phyloP scores from a whole-genome alignment of 1,140 invertebrate species.

The Battus philenor region DNA sequence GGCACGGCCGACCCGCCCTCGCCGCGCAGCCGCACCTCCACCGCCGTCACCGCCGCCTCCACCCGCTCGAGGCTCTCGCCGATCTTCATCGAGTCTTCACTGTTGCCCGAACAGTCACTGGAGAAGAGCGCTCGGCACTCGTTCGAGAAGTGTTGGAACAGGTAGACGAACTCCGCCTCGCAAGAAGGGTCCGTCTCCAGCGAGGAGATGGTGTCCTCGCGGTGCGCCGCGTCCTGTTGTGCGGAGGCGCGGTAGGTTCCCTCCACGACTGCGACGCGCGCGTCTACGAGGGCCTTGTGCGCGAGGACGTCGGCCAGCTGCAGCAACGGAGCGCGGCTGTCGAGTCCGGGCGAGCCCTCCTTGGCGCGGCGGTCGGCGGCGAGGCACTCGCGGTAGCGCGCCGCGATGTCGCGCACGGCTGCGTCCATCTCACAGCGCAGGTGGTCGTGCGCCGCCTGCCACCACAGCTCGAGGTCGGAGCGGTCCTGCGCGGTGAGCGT shows the following conservation, averaged over 20 bases:
- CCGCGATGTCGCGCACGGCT: slow-evolving; percentile 80
- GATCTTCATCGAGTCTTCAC: slow-evolving; percentile 75
- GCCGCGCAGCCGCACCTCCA: slow-evolving; percentile 49
- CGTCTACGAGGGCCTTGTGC: slow-evolving; percentile 86
- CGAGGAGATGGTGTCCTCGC: slow-evolving; percentile 59
- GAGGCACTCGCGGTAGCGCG: slow-evolving; percentile 79
- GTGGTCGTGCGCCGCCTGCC: slow-evolving; percentile 81
- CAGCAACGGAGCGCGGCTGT: slow-evolving; percentile 77
- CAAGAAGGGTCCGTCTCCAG: slow-evolving; percentile 69
- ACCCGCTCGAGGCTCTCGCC: slow-evolving; percentile 68
- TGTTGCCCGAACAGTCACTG: slow-evolving; percentile 74
- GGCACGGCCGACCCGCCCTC: slow-evolving; percentile 16
- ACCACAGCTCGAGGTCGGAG: slow-evolving; percentile 81
- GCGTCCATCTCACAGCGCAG: slow-evolving; percentile 82
- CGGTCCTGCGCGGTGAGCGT: slow-evolving; percentile 79
- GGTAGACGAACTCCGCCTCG: slow-evolving; percentile 78
- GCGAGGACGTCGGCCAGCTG: slow-evolving; percentile 86
- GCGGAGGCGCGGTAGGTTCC: slow-evolving; percentile 66
- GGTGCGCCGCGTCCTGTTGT: slow-evolving; percentile 30
- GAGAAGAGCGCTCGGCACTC: slow-evolving; percentile 77
- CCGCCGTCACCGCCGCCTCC: slow-evolving; percentile 61
- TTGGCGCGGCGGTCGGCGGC: slow-evolving; percentile 68
- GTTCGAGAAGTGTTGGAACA: slow-evolving; percentile 78
- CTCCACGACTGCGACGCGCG: slow-evolving; percentile 79
- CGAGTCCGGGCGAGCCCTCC: slow-evolving; percentile 51